Evolutionary conservation across 2,113 vertebrate species (phyloP).

Genomic region (Hiodon tergisus): DNA sequence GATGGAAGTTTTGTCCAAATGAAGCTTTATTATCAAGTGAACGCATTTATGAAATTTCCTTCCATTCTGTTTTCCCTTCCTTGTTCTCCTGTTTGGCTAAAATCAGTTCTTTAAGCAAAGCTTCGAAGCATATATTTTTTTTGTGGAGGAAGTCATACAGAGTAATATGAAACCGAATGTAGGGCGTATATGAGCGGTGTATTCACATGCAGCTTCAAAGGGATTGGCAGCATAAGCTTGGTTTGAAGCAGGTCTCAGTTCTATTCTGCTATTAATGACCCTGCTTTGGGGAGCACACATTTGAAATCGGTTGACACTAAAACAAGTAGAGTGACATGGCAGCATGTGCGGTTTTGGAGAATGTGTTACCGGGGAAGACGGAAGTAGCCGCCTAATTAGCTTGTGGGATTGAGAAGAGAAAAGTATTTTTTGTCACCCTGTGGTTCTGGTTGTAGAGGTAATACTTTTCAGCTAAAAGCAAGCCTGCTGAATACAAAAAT

Average conservation of each 20-base stretch:
- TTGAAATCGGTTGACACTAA: slow-evolving; percentile 1
- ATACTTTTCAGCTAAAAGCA: slow-evolving; percentile 61
- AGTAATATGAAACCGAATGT: too few relatives aligned
- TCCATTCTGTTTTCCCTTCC: too few relatives aligned
- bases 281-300: slow-evolving; percentile 7
- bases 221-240: not conserved
- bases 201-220: not conserved
- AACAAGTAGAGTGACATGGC: slow-evolving; percentile 1
- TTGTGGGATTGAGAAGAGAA: slow-evolving; percentile 12
- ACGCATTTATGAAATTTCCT: too few relatives aligned
- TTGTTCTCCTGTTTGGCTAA: too few relatives aligned
- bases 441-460: slow-evolving; percentile 66
- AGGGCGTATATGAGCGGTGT: not conserved
- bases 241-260: not conserved
- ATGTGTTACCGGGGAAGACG: slow-evolving; percentile 29
- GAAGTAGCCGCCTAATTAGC: not conserved
- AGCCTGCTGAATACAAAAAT: slow-evolving; percentile 61
- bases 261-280: slow-evolving; percentile 6
- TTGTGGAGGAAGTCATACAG: too few relatives aligned
- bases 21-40: too few relatives aligned
- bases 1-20: too few relatives aligned
- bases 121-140: too few relatives aligned
- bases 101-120: too few relatives aligned
- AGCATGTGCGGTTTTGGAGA: slow-evolving; percentile 10
- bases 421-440: slow-evolving; percentile 65